Evolutionary conservation across 1,140 invertebrate genomes (phyloP), one percentile per base, ranked within the genome.

Genomic region (Bombus breviceps): DNA sequence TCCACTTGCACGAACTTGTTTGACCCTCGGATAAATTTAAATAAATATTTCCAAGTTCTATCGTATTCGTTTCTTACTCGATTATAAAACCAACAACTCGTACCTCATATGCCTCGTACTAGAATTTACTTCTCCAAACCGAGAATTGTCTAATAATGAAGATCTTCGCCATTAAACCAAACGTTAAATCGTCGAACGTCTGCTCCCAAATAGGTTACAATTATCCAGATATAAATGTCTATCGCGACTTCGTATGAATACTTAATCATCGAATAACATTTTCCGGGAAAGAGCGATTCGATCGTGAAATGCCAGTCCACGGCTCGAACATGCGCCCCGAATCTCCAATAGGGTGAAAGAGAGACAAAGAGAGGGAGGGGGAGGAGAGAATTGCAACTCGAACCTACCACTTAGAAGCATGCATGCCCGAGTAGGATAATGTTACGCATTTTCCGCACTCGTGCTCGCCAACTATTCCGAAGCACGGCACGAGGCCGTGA

Each of bases 371-470:
- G 59, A 8, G 39, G 3, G 39, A 1, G 28, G 6, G 28, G 10
- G 12, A 39, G 39, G 18, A 39, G 53, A 73, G 71, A 62, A 75
- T 80, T n/a, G 76, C 66, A 80, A 80, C 83, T 80, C 83, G 76
- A 85, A 80, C 68, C 83, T 85, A 80, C 76, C 83, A 80, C 79
- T 81, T 82, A 64, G 43, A 72, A 81, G 57, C 85, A 43, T 74
- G 80, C 85, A 83, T 74, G 85, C 80, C 28, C 85, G 80, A 69
- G 37, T 47, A 76, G 85, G 85, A 86, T 84, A 86, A 86, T 86
- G 85, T 84, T 84, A 86, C 81, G 85, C 85, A 84, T 86, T 86
- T 86, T 86, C 81, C 85, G 85, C 75, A 73, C 85, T 86, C 85
- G 68, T 78, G 85, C 81, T 83, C 81, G 85, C 64, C 72, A 83